These are phyloP conservation scores for Arctopsyche grandis DNA, from an alignment of 1,140 invertebrate species.

Conservation along the genomic window DNA sequence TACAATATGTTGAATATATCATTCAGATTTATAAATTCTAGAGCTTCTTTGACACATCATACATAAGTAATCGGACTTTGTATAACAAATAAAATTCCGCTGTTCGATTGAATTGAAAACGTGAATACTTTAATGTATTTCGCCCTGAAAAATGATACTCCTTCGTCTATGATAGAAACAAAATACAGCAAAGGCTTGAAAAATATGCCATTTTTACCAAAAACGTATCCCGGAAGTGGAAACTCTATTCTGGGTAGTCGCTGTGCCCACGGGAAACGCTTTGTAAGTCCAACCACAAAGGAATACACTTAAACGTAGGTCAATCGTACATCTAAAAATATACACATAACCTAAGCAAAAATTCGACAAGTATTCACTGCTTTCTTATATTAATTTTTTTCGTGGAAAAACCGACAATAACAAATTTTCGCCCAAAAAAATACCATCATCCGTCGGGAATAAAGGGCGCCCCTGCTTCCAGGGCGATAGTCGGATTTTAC, in stretches of 20 bases:
- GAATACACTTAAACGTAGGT: not conserved
- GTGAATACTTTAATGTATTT: too few relatives aligned
- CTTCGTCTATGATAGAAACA: not conserved
- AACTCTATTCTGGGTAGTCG: not conserved
- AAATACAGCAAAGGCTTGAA: not conserved
- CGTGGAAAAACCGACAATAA: too few relatives aligned
- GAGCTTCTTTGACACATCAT: too few relatives aligned
- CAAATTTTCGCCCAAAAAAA: too few relatives aligned
- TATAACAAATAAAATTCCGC: too few relatives aligned
- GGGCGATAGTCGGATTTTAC: not conserved
- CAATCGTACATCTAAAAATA: not conserved
- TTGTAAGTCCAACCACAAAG: conserved; percentile 9
- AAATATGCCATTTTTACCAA: not conserved
- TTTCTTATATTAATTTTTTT: too few relatives aligned
- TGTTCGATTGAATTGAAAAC: too few relatives aligned
- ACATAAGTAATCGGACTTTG: too few relatives aligned
- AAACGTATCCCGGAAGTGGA: not conserved
- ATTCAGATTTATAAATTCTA: too few relatives aligned
- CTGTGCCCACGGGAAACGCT: not conserved
- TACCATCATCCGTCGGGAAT: not conserved
- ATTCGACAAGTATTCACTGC: too few relatives aligned
- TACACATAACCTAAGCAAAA: not conserved
- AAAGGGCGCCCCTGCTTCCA: not conserved
- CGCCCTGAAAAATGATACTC: too few relatives aligned
- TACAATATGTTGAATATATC: too few relatives aligned